These are phyloP conservation scores for Hypanus sabinus DNA, from an alignment of 2,113 vertebrate species.

Conservation along the genomic window DNA sequence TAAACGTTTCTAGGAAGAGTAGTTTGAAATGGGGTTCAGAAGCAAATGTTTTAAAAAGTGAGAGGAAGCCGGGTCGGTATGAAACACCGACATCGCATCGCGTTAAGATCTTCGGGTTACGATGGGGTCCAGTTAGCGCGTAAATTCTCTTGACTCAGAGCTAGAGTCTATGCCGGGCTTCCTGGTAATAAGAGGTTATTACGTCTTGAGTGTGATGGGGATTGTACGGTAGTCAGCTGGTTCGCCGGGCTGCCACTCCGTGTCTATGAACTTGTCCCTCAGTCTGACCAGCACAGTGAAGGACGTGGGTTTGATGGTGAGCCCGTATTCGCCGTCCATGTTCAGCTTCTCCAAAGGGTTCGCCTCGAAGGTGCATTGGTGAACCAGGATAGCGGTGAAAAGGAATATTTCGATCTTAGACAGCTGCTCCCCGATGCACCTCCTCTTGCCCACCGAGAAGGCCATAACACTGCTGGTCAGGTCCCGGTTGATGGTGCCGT, in stretches of 20 bases:
- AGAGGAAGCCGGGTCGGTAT: background rate
- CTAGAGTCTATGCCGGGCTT: background rate
- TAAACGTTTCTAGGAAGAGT: background rate
- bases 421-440: constrained; percentile 72
- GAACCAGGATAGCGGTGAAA: constrained; percentile 64
- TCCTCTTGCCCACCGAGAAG: constrained; percentile 69
- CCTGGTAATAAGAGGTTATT: background rate
- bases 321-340: constrained; percentile 62
- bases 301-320: constrained; percentile 61
- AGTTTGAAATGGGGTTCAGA: background rate
- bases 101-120: too few relatives aligned
- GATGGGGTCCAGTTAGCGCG: background rate
- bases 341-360: constrained; percentile 53
- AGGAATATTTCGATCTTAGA: constrained; percentile 71
- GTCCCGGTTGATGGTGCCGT: constrained; percentile 57
- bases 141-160: background rate
- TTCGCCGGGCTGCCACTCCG: background rate
- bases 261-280: constrained; percentile 50
- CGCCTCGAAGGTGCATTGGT: constrained; percentile 67
- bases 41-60: background rate
- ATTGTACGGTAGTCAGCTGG: background rate
- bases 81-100: background rate
- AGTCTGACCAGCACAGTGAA: constrained; percentile 55
- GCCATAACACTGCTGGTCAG: constrained; percentile 62
- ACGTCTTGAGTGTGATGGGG: background rate